phyloP scores from a whole-genome alignment of 1,140 invertebrate genomes.

The Lepidotrigona ventralis region DNA sequence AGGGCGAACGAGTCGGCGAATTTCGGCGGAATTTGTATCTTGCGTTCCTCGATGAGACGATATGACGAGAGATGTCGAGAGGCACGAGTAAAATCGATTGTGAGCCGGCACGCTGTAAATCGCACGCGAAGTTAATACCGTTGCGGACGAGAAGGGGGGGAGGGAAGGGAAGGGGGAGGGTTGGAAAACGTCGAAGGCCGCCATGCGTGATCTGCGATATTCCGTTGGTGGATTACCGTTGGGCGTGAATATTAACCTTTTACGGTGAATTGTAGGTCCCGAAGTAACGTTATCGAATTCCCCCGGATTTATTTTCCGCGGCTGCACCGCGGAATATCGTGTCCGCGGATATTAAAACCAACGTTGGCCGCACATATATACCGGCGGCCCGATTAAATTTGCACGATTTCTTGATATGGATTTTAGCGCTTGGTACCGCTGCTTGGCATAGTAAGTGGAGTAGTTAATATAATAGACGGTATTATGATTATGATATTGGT shows the following conservation, averaged over 20 bases:
- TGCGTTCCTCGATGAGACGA: conserved; percentile 17
- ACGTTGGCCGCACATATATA: conserved; percentile 5
- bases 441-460: neutral
- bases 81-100: conserved; percentile 17
- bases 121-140: conserved; percentile 46
- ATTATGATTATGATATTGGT: conserved; percentile 18
- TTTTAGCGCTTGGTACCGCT: neutral
- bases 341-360: conserved; percentile 17
- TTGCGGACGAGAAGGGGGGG: conserved; percentile 6
- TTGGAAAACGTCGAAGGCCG: conserved; percentile 58
- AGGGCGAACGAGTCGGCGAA: neutral
- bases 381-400: conserved; percentile 1
- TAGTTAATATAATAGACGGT: neutral
- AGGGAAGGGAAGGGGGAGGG: neutral
- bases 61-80: conserved; percentile 42
- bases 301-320: conserved; percentile 31
- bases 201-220: conserved; percentile 44
- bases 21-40: neutral
- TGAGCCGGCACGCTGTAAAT: conserved; percentile 35
- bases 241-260: conserved; percentile 46
- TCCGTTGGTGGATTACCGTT: conserved; percentile 48
- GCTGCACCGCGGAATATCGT: conserved; percentile 2
- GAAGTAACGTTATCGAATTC: conserved; percentile 34
- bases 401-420: conserved; percentile 10
- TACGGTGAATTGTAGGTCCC: conserved; percentile 40